Base-by-base conservation (phyloP, 2,113 vertebrate genomes). In the Columba livia region DNA sequence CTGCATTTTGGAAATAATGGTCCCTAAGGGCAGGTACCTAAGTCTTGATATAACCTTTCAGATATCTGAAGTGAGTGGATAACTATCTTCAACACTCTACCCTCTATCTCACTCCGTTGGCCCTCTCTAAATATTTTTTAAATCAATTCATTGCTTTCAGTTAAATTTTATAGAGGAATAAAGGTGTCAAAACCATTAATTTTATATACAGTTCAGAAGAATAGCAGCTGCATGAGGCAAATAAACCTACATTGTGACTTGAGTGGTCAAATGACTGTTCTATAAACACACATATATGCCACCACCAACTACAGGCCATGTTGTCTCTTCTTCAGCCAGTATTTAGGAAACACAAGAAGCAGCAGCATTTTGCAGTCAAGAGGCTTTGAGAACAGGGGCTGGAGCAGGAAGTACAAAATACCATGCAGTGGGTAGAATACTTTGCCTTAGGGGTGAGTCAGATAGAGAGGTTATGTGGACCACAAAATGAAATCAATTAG, bases 81-180 rank as follows among this genome's bases (percentile, higher is more conserved):
- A 77, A 47, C 47, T 40, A 73, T 6, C 21, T 83, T 86, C 47
- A 80, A 36, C 0, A 1, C 34, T 94, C 31, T 54, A 53, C 25
- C 23, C 14, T 82, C 51, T 74, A 4, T 44, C 15, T 79, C 32
- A 34, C 34, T 50, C 50, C 20, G 12, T 11, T 66, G 24, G 25
- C 15, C 15, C 47, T n/a, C 26, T 88, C 31, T 51, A 56, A 81
- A 60, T 51, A 88, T 24, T 80, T 78, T 44, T 70, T 5, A 85
- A 90, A 32, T 62, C n/a, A 19, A 66, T 78, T 92, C 80, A 81
- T 31, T 47, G 17, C 21, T 40, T 72, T 38, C n/a, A 70, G 9
- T 79, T 91, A 47, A 31, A 50, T 91, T 90, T 92, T 86, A 32
- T 42, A 71, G 80, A 60, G 42, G 9, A 84, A n/a, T 74, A 66